These are phyloP conservation scores for Medauroidea extradentata DNA, from an alignment of 1,140 invertebrate species.

Conservation along the genomic window DNA sequence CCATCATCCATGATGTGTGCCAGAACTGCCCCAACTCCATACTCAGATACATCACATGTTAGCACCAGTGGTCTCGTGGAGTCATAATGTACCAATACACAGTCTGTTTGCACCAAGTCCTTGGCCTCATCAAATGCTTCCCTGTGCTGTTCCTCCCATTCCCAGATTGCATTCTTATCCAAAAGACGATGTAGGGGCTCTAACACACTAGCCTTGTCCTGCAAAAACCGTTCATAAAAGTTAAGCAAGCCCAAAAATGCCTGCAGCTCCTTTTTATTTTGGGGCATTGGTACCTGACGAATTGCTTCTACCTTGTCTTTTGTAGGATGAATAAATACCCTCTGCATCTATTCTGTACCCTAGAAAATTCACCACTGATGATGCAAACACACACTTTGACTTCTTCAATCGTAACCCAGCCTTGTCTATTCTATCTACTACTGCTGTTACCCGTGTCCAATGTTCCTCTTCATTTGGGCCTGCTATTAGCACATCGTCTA, in stretches of 20 bases:
- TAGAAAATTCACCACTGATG: no score
- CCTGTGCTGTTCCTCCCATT: slow-evolving; percentile 30
- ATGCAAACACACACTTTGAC: no score
- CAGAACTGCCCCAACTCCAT: slow-evolving; percentile 24
- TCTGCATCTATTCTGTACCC: no score
- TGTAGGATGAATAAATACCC: no score
- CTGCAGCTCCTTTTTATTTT: slow-evolving; percentile 34
- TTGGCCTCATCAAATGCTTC: slow-evolving; percentile 25
- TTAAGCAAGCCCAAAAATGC: slow-evolving; percentile 40
- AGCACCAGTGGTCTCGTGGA: slow-evolving; percentile 34
- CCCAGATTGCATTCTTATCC: slow-evolving; percentile 25
- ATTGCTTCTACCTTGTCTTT: slow-evolving; percentile 41
- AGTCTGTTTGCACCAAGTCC: slow-evolving; percentile 28
- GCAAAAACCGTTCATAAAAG: slow-evolving; percentile 39
- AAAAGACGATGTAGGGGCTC: slow-evolving; percentile 25
- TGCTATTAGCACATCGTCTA: no score
- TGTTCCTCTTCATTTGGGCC: no score
- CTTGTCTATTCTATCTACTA: no score
- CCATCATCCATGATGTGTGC: slow-evolving; percentile 27
- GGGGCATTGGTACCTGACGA: slow-evolving; percentile 33
- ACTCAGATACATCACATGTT: slow-evolving; percentile 24
- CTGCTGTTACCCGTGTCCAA: no score
- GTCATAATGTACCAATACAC: slow-evolving; percentile 36
- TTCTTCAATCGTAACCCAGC: no score
- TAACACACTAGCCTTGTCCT: slow-evolving; percentile 27